Base-by-base conservation (phyloP, 1,140 invertebrate species). In the Drosophila athabasca region DNA sequence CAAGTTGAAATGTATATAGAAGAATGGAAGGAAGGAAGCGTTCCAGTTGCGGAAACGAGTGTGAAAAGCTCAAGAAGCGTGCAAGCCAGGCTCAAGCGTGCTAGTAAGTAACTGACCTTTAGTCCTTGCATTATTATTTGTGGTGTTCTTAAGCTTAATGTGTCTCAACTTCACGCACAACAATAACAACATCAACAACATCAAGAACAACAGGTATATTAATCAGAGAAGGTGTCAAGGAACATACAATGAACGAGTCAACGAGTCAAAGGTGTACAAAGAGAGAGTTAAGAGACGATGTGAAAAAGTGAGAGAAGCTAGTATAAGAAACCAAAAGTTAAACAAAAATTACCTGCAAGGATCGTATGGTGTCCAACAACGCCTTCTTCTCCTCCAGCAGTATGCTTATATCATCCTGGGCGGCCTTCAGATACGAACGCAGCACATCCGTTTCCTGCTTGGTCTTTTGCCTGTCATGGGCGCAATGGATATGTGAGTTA, bases 331-430 rank as follows among this genome's bases (percentile, higher is more conserved):
- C 15, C 8, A 29, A 1, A 1, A 3, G 26, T 2, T 26, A 2
- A 6, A 7, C 0, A 15, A 31, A 0, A 66, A 39, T 54, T 60
- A 94, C 95, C 92, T 95, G 95, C 69, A 96, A 81, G 43, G 93
- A 92, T 13, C 93, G 92, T 64, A 95, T 92, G 51, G 94, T 94
- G 70, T 96, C 95, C 46, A 96, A 89, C 26, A 97, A 91, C n/a
- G 93, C 93, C 68, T 94, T 94, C 79, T 96, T 97, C 73, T 97
- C 96, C 41, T 95, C 94, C 1, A 96, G 74, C 45, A 96, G 90
- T 26, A 93, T 92, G 15, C 93, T 93, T 1, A 96, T 95, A 54
- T 96, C 94, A 70, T 96, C 95, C 83, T 96, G 95, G 2, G 96
- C 95, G 1, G 94, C 93, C 80, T 93, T 93, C 22, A 95, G 90